Percentiles rank a stretch among this genome's conserved stretches.
These are phyloP conservation scores for Rhizoglyphus robini DNA, from an alignment of 1,140 invertebrate genomes.

Conservation along the genomic window DNA sequence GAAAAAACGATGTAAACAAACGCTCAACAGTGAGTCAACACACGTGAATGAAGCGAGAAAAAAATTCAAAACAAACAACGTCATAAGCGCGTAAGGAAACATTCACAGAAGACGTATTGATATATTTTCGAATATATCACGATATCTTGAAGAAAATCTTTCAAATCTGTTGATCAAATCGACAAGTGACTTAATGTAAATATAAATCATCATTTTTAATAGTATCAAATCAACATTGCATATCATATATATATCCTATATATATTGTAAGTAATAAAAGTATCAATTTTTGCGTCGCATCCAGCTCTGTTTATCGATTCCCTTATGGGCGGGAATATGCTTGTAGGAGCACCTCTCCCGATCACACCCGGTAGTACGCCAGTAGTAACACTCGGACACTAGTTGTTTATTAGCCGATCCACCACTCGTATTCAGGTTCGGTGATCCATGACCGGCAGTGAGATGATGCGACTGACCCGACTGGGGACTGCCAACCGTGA, in stretches of 20 bases:
- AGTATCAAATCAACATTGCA: background rate
- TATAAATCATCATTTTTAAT: background rate
- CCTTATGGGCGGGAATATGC: background rate
- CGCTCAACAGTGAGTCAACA: background rate
- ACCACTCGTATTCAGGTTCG: background rate
- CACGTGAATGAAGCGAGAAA: background rate
- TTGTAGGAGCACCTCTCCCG: background rate
- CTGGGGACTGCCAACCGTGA: background rate
- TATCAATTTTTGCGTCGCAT: conserved; percentile 4
- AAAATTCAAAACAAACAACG: too few species aligned
- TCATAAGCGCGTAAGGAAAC: too few species aligned
- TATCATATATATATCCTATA: background rate
- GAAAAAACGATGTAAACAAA: background rate
- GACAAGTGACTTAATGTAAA: background rate
- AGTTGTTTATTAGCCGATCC: background rate
- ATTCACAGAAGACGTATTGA: too few species aligned
- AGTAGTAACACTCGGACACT: conserved; percentile 9
- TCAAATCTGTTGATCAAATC: too few species aligned
- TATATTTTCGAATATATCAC: too few species aligned
- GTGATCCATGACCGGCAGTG: background rate
- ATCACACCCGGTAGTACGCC: conserved; percentile 7
- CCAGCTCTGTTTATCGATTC: conserved; percentile 5
- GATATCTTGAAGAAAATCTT: too few species aligned
- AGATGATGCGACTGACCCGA: background rate
- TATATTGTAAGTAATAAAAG: background rate